Conservation (phyloP, 2,888 invertebrate genomes). For the Monopis laevigella region DNA sequence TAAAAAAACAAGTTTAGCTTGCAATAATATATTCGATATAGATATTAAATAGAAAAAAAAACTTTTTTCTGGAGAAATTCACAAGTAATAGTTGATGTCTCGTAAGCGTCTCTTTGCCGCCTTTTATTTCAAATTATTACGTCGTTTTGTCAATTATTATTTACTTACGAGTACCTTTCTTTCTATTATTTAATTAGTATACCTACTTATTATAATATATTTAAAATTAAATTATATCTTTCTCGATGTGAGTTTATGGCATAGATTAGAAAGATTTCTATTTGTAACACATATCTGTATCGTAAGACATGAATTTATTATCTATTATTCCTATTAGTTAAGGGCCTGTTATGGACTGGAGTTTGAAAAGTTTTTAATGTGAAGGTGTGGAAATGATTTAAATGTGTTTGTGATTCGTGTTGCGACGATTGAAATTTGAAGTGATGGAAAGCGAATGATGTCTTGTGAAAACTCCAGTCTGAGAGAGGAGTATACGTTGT, state of each 20-base stretch:
- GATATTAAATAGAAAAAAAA: too few species aligned
- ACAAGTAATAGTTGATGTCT: not conserved
- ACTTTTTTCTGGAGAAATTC: too few species aligned
- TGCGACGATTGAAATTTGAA: too few species aligned
- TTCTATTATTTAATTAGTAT: not conserved
- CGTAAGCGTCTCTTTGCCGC: not conserved
- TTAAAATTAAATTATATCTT: not conserved
- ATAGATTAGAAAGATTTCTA: not conserved
- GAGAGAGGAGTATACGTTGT: slow-evolving; percentile 2
- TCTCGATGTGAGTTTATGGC: not conserved
- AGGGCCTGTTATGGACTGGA: not conserved
- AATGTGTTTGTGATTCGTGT: not conserved
- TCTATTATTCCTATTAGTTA: slow-evolving; percentile 1
- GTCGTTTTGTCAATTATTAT: not conserved
- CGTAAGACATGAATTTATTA: slow-evolving; percentile 5
- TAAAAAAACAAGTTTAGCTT: too few species aligned
- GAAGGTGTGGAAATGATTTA: not conserved
- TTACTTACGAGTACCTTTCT: slow-evolving; percentile 2
- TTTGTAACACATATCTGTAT: slow-evolving; percentile 5
- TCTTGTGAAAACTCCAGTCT: slow-evolving; percentile 1
- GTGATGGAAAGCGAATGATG: not conserved
- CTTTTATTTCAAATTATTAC: not conserved
- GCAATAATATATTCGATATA: too few species aligned
- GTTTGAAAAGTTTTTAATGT: not conserved
- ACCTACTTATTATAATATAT: not conserved